Base-by-base conservation (phyloP, 2,113 vertebrate genomes). In the Sceloporus tristichus region DNA sequence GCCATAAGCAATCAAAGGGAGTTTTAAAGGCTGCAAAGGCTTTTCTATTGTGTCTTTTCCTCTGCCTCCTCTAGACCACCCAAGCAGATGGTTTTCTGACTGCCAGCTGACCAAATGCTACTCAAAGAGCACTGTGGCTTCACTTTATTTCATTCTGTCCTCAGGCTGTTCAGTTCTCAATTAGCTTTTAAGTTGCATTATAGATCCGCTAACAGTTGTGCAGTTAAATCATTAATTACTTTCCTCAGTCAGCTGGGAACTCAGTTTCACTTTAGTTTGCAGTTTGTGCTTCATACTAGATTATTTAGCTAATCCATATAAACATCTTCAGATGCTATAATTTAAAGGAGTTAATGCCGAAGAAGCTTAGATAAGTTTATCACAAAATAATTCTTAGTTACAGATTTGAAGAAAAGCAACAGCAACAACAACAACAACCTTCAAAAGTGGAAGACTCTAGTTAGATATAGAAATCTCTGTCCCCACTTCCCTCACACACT, bases 181-280 rank as follows among this genome's bases (percentile, higher is more conserved):
- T 95, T 95, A 95, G 95, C 95, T 96, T 96, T 95, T 94, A 95
- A 94, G 95, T 94, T 92, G 68, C 92, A 93, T 92, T 96, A 96
- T 94, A 94, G 95, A 95, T 94, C 94, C 90, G 79, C 93, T 94
- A 95, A 90, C 92, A 94, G 95, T 96, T 95, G 95, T 91, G 93
- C 92, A 94, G 94, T 94, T 95, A 95, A 96, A 96, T 96, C 95
- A 95, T 96, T 96, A 95, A 95, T 96, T 96, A 94, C 95, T 87
- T 93, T 94, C 90, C 73, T 48, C 89, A 92, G 93, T 94, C 95
- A 91, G 80, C 2, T 94, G 95, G 95, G 95, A 95, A 94, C 94
- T 92, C 94, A 94, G 85, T 95, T 96, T 95, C 92, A 94, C 94
- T 95, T 94, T 92, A 88, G 93, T 94, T 94, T 94, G 95, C 95